phyloP scores from a whole-genome alignment of 2,797 vertebrate species.

The Dermochelys coriacea region DNA sequence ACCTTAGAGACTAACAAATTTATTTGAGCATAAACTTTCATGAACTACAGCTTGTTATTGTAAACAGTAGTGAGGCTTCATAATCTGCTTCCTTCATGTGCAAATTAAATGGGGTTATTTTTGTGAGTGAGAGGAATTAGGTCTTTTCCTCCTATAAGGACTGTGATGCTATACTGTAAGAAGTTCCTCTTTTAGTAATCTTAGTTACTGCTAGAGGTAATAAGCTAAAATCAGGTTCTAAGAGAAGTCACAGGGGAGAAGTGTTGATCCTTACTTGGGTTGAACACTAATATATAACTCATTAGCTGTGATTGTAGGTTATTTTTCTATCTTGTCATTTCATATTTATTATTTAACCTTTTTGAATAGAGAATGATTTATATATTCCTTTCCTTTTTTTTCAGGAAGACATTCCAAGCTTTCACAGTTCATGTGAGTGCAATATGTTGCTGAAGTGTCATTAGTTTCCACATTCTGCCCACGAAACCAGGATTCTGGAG shows the following conservation, averaged over 20 bases:
- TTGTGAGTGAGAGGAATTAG: not conserved
- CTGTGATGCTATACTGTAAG: rapidly evolving
- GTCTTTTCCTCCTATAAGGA: not conserved
- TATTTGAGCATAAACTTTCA: no score
- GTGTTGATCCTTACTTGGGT: not conserved
- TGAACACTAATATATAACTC: rapidly evolving
- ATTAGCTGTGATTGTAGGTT: not conserved
- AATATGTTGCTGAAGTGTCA: rapidly evolving
- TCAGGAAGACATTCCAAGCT: not conserved
- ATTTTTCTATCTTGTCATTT: not conserved
- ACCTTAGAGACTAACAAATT: no score
- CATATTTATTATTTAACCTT: not conserved
- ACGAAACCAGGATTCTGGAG: rapidly evolving
- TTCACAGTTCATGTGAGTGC: not conserved
- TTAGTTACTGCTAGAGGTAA: not conserved
- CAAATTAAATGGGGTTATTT: not conserved
- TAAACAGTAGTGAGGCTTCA: not conserved
- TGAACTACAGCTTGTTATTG: no score
- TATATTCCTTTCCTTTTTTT: not conserved
- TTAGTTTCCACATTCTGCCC: not conserved
- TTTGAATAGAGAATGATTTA: not conserved
- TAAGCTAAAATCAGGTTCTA: not conserved
- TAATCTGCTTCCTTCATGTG: not conserved
- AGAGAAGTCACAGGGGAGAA: not conserved
- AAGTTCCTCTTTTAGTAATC: not conserved